These are phyloP conservation scores for Calliphora vicina DNA, from an alignment of 1,140 invertebrate genomes.

Conservation along the genomic window DNA sequence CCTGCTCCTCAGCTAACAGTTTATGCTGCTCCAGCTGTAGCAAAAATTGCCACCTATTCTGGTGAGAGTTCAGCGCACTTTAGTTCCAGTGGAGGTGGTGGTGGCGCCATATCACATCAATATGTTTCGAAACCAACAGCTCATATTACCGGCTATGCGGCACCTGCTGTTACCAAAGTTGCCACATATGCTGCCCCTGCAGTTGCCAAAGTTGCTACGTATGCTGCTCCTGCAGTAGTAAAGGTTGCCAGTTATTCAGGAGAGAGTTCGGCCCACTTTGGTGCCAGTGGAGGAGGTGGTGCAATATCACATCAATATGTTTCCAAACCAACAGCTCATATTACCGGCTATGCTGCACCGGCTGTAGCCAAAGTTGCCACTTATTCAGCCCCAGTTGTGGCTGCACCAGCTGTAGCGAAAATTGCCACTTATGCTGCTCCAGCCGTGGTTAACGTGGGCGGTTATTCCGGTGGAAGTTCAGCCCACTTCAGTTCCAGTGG, in stretches of 20 bases:
- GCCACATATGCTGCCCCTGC: constrained; percentile 36
- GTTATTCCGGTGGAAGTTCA: background rate
- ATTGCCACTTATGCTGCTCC: background rate
- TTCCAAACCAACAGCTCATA: constrained; percentile 3
- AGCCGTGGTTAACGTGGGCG: background rate
- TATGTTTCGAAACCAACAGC: constrained; percentile 49
- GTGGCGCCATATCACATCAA: constrained; percentile 49
- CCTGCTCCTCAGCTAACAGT: constrained; percentile 40
- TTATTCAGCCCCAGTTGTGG: background rate
- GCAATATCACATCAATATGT: constrained; percentile 33
- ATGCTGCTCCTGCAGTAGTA: constrained; percentile 39
- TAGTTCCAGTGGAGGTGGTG: background rate
- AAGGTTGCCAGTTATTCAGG: constrained; percentile 40
- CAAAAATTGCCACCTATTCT: background rate
- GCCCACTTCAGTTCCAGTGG: background rate
- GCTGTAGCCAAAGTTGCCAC: constrained; percentile 40
- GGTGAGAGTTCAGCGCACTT: background rate
- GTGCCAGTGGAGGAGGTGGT: background rate
- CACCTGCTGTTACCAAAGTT: constrained; percentile 27
- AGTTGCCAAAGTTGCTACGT: constrained; percentile 39
- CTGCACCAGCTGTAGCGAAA: constrained; percentile 7
- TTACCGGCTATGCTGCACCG: background rate
- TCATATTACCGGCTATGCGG: constrained; percentile 21
- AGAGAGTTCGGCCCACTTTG: background rate
- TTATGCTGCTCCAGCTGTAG: constrained; percentile 18